Conservation (phyloP, 2,888 invertebrate species). For the Latrodectus elegans region DNA sequence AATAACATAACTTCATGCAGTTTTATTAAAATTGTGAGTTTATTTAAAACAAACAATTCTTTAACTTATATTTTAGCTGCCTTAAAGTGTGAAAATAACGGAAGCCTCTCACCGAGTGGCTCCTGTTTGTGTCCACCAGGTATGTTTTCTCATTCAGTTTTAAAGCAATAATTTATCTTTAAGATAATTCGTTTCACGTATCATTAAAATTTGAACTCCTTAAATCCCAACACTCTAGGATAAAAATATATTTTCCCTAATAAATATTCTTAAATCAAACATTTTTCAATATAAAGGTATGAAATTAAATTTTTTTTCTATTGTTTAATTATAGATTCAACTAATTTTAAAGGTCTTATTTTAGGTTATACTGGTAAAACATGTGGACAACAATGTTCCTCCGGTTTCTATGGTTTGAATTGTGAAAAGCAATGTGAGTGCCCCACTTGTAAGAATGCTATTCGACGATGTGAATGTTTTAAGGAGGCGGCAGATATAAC, state of each 20-base stretch:
- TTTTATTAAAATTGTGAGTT: neutral
- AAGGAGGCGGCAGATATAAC: neutral
- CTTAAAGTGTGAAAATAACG: constrained; percentile 15
- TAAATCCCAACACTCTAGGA: no score
- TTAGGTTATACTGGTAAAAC: constrained; percentile 38
- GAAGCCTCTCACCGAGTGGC: neutral
- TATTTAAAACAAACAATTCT: neutral
- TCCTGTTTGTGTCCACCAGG: constrained; percentile 8
- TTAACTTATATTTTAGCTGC: constrained; percentile 1
- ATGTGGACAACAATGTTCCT: constrained; percentile 36
- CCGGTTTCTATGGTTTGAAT: constrained; percentile 31
- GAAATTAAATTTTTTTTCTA: no score
- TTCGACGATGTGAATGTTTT: constrained; percentile 29
- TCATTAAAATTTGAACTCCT: no score
- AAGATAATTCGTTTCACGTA: no score
- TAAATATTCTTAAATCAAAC: no score
- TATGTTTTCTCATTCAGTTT: neutral
- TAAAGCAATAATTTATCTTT: no score
- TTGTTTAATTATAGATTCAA: no score
- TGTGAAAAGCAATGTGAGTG: constrained; percentile 25
- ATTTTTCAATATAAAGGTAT: no score
- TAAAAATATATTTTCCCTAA: no score
- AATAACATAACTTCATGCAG: no score
- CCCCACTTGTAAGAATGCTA: neutral
- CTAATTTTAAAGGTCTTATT: neutral